Evolutionary conservation across 2,797 vertebrate species (phyloP).

Genomic region (Notolabrus celidotus): DNA sequence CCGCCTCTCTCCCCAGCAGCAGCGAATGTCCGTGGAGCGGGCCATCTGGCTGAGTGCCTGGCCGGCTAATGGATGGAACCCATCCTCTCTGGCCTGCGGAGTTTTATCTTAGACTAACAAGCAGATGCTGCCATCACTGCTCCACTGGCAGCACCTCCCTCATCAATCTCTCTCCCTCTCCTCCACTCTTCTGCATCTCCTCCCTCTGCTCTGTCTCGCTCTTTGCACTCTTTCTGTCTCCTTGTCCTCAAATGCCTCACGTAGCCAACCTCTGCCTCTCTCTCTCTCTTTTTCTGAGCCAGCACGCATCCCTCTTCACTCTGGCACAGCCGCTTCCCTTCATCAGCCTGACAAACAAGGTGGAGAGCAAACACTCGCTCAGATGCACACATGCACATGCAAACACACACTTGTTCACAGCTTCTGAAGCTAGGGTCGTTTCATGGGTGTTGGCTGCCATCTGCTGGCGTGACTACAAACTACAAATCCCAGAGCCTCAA

Average conservation of each 20-base stretch:
- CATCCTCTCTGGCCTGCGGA: slow-evolving; percentile 63
- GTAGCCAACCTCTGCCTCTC: neutral
- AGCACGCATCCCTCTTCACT: slow-evolving; percentile 49
- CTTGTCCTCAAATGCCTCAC: neutral
- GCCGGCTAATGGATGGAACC: slow-evolving; percentile 70
- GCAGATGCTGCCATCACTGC: slow-evolving; percentile 65
- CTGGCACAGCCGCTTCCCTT: slow-evolving; percentile 42
- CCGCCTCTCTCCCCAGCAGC: slow-evolving; percentile 48
- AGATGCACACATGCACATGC: slow-evolving; percentile 11
- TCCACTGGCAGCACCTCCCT: slow-evolving; percentile 49
- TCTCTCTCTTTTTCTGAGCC: slow-evolving; percentile 13
- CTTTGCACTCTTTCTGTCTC: neutral
- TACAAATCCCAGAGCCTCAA: neutral
- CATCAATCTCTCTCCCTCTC: slow-evolving; percentile 62
- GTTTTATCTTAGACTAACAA: slow-evolving; percentile 78
- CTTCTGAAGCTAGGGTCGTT: neutral
- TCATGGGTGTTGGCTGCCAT: slow-evolving; percentile 60
- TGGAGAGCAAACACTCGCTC: slow-evolving; percentile 31
- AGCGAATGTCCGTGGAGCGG: slow-evolving; percentile 42
- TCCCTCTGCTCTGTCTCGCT: slow-evolving; percentile 38
- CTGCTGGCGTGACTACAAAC: slow-evolving; percentile 63
- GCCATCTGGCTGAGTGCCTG: slow-evolving; percentile 65
- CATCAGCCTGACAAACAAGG: slow-evolving; percentile 67
- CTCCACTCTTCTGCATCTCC: slow-evolving; percentile 48
- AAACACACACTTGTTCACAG: slow-evolving; percentile 8